Percentiles rank a stretch among this genome's conserved stretches.
phyloP scores from a whole-genome alignment of 2,888 invertebrate genomes.

The Xylocampa areola region DNA sequence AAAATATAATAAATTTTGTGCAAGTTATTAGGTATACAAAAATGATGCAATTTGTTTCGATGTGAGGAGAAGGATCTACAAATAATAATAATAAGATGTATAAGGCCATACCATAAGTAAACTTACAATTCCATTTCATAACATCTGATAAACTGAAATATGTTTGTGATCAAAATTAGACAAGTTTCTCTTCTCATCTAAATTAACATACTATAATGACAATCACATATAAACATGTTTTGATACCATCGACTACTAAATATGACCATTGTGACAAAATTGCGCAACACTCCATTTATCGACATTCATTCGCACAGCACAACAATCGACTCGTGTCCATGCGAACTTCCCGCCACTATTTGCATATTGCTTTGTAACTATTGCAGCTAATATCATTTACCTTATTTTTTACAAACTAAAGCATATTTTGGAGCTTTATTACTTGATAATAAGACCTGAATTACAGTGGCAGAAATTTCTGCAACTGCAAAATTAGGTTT shows the following conservation, averaged over 20 bases:
- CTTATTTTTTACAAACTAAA: slow-evolving; percentile 16
- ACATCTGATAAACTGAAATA: slow-evolving; percentile 27
- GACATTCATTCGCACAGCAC: slow-evolving; percentile 64
- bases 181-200: slow-evolving; percentile 25
- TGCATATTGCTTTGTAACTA: slow-evolving; percentile 67
- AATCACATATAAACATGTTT: slow-evolving; percentile 21
- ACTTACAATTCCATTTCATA: slow-evolving; percentile 10
- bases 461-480: background rate
- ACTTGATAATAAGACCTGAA: slow-evolving; percentile 3
- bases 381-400: slow-evolving; percentile 20
- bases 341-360: slow-evolving; percentile 69
- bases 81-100: too few species aligned
- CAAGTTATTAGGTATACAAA: too few species aligned
- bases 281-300: slow-evolving; percentile 61
- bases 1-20: too few species aligned
- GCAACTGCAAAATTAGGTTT: slow-evolving; percentile 27
- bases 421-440: background rate
- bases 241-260: slow-evolving; percentile 52
- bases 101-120: too few species aligned
- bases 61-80: too few species aligned
- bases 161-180: slow-evolving; percentile 10
- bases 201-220: slow-evolving; percentile 40
- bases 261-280: slow-evolving; percentile 56
- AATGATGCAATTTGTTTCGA: too few species aligned
- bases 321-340: slow-evolving; percentile 69